Conservation (phyloP, 1,140 invertebrate genomes). For the Branchinecta lynchi region DNA sequence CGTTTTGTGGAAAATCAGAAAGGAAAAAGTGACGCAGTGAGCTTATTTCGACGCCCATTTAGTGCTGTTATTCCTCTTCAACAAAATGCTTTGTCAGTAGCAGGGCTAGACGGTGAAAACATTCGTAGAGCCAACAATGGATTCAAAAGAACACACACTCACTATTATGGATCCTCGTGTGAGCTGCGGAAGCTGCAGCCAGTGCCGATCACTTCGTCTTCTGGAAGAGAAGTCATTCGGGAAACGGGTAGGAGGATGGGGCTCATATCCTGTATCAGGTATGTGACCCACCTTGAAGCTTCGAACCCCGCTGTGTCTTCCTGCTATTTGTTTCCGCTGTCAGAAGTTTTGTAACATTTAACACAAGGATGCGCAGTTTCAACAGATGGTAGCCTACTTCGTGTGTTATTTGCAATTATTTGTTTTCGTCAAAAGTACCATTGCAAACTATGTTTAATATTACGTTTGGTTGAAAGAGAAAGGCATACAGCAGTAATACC, state of each 20-base stretch:
- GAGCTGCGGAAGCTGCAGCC: background rate
- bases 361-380: no score
- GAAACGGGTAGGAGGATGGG: constrained; percentile 30
- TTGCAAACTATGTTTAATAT: no score
- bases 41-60: background rate
- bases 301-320: background rate
- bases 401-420: no score
- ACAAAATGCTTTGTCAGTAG: constrained; percentile 24
- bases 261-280: constrained; percentile 51
- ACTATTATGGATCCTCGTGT: background rate
- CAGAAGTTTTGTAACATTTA: no score
- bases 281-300: constrained; percentile 22
- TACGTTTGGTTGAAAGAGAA: no score
- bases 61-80: background rate
- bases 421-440: no score
- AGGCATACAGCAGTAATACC: no score
- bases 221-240: no score
- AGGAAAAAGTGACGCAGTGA: background rate
- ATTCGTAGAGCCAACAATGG: background rate
- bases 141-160: background rate
- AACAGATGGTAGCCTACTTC: no score
- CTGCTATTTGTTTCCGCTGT: background rate
- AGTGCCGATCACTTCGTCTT: no score
- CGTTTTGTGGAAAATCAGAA: background rate
- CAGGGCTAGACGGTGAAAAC: background rate